Evolutionary conservation across 2,888 invertebrate genomes (phyloP), one percentile per base, ranked within the genome.

Genomic region (Nasonia oneida): DNA sequence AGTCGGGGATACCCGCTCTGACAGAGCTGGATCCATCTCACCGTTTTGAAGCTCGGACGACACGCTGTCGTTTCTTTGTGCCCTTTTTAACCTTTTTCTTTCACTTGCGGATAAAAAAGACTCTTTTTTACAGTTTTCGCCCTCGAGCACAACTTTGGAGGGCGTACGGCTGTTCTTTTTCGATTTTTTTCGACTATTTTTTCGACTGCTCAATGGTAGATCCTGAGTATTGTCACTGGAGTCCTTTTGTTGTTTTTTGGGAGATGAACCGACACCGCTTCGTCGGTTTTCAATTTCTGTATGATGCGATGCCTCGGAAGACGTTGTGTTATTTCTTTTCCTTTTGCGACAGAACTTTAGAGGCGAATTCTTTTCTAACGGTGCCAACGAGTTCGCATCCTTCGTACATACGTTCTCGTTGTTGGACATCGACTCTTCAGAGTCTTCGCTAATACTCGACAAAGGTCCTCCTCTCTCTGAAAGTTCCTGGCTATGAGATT

Each of bases 1-100:
- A 3, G 90, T 18, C 2, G 90, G 90, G 6, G 91, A 90, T 42
- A 89, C 90, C 23, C 91, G 90, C 23, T 92, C 92, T 8, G 90
- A 88, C 33, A 91, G 79, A 37, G 89, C 87, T 33, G 90, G 88
- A 2, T 91, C 91, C 4, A 90, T 67, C 14, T 92, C 91, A 57
- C 89, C 83, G 29, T 82, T 90, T 88, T 0, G 89, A 42, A 77
- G 29, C 39, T 90, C 91, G 18, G 90, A 89, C 1, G 89, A 74
- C 5, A 86, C 86, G 18, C 88, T 88, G 29, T 88, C 87, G n/a
- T 89, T 89, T 70, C 88, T 74, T 53, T 29, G 67, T 47, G 53
- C 37, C 70, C 61, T 86, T 73, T 86, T 87, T n/a, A 67, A 8
- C 33, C 77, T 85, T 39, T 53, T 75, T 37, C 73, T 83, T 5